These are phyloP conservation scores for Chrysotoxum bicinctum DNA, from an alignment of 2,888 invertebrate species.

Conservation along the genomic window DNA sequence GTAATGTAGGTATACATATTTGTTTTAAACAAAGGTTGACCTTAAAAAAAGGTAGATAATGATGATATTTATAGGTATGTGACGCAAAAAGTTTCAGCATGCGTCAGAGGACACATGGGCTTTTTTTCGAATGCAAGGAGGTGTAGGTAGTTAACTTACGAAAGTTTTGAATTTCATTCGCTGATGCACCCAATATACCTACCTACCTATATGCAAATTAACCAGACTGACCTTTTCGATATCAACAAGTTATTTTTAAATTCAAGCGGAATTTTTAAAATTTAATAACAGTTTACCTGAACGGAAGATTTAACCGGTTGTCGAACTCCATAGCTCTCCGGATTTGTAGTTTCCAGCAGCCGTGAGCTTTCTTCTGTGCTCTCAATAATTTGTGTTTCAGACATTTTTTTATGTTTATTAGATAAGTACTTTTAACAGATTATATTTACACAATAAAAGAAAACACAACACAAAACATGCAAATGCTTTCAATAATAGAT, in stretches of 20 bases:
- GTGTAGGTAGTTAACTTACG: neutral
- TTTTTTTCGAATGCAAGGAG: neutral
- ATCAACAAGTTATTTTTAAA: slow-evolving; percentile 30
- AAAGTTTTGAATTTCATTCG: neutral
- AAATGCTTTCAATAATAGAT: neutral
- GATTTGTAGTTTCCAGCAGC: slow-evolving; percentile 78
- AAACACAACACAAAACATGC: slow-evolving; percentile 20
- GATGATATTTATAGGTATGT: neutral
- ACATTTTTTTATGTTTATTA: slow-evolving; percentile 22
- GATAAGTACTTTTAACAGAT: neutral
- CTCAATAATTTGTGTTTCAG: slow-evolving; percentile 73
- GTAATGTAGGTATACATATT: neutral
- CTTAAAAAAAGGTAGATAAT: neutral
- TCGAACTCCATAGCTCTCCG: slow-evolving; percentile 79
- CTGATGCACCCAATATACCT: neutral
- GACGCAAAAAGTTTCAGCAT: slow-evolving; percentile 8
- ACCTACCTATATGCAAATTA: neutral
- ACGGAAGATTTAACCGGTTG: slow-evolving; percentile 78
- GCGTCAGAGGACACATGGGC: slow-evolving; percentile 4
- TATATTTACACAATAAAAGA: slow-evolving; percentile 14
- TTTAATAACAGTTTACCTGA: slow-evolving; percentile 48
- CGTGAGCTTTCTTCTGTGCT: slow-evolving; percentile 79
- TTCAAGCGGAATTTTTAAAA: slow-evolving; percentile 16
- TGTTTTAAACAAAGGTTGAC: slow-evolving; percentile 1
- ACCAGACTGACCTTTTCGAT: neutral